Conservation (phyloP, 1,140 invertebrate species). For the Colletes latitarsis region DNA sequence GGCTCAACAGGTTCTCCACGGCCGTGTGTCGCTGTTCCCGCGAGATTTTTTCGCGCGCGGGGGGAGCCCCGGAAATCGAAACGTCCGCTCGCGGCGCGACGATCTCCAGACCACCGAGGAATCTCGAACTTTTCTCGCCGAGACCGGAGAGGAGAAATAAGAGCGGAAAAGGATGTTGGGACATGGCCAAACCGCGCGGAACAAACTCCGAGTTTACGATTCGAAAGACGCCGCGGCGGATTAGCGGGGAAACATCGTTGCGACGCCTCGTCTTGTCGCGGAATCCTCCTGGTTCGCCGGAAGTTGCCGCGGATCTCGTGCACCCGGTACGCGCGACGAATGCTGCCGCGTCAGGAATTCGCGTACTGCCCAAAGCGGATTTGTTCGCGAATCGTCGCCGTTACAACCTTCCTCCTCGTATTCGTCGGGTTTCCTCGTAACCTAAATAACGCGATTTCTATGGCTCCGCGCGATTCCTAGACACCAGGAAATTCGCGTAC, state of each 20-base stretch:
- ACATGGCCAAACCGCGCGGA: slow-evolving; percentile 24
- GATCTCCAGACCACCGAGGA: background rate
- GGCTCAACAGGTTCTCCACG: slow-evolving; percentile 37
- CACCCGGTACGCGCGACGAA: background rate
- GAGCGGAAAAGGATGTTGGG: slow-evolving; percentile 15
- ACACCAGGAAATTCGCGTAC: background rate
- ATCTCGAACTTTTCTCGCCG: background rate
- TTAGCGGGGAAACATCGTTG: background rate
- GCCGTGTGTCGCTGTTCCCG: background rate
- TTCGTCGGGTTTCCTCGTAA: slow-evolving; percentile 36
- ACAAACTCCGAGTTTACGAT: slow-evolving; percentile 40
- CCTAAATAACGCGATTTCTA: slow-evolving; percentile 44
- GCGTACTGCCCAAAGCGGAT: slow-evolving; percentile 34
- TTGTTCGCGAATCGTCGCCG: slow-evolving; percentile 32
- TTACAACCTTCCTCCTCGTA: background rate
- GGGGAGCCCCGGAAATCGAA: background rate
- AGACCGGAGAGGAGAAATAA: background rate
- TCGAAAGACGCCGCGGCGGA: slow-evolving; percentile 3
- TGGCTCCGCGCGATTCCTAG: background rate
- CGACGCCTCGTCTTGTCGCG: no score
- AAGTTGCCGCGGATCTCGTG: background rate
- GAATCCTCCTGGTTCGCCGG: background rate
- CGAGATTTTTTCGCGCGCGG: background rate
- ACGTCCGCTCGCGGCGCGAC: no score
- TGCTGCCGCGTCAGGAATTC: slow-evolving; percentile 43